Conservation (phyloP, 92 coral and sea anemone species). For the Nematostella vectensis region DNA sequence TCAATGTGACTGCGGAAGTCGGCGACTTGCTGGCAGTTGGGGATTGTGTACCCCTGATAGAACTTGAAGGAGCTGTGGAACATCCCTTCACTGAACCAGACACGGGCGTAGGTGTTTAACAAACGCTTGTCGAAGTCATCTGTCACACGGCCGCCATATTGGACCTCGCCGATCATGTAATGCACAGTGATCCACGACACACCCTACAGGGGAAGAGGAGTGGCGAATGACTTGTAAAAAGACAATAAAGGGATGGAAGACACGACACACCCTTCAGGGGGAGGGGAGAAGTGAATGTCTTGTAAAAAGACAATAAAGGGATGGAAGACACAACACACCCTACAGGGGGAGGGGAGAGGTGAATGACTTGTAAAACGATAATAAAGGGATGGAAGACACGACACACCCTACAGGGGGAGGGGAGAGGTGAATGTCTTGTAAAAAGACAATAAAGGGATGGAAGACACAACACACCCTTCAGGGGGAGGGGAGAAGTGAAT, state of each 20-base stretch:
- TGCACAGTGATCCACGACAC: conserved; percentile 96
- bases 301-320: too few relatives aligned
- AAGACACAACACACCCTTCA: conserved; percentile 94
- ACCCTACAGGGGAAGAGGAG: conserved; percentile 46
- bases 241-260: too few relatives aligned
- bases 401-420: too few relatives aligned
- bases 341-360: conserved; percentile 12
- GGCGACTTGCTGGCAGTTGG: conserved; percentile 73
- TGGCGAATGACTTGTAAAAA: too few relatives aligned
- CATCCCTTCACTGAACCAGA: conserved; percentile 87
- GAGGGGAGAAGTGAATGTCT: conserved; percentile 3
- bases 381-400: too few relatives aligned
- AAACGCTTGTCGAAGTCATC: conserved; percentile 97
- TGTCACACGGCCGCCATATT: conserved; percentile 96
- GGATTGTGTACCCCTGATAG: conserved; percentile 87
- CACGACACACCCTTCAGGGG: too few relatives aligned
- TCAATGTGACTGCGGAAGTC: conserved; percentile 82
- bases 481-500: conserved; percentile 3
- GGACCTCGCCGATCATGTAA: conserved; percentile 99
- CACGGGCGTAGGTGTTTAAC: conserved; percentile 89
- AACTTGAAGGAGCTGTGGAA: conserved; percentile 90
- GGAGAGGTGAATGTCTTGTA: too few relatives aligned
- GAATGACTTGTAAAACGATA: too few relatives aligned
- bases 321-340: conserved; percentile 99
- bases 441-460: too few relatives aligned